A percentile compares a stretch with the other conserved stretches of the same genome.
phyloP scores from a whole-genome alignment of 2,888 invertebrate species.

The Acrocyrtus sp. region DNA sequence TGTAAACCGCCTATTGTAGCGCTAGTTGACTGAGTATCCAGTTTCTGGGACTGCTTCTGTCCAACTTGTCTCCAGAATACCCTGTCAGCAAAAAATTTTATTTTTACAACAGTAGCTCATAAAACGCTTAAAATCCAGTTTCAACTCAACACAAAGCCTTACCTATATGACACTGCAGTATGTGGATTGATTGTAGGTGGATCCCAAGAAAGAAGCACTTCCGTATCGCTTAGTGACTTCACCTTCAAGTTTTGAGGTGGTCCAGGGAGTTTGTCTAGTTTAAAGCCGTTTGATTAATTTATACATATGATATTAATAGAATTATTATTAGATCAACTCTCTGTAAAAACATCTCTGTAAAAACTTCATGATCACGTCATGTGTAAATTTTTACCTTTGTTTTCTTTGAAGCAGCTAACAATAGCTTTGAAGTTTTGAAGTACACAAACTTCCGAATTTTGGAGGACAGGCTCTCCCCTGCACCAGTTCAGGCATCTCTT shows the following conservation, averaged over 20 bases:
- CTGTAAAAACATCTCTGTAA: no score
- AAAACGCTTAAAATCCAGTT: not conserved
- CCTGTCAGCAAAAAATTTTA: conserved; percentile 65
- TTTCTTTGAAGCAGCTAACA: conserved; percentile 83
- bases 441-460: conserved; percentile 75
- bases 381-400: conserved; percentile 73
- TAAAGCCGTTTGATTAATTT: no score
- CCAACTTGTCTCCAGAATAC: conserved; percentile 83
- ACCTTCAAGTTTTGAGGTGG: conserved; percentile 78
- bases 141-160: not conserved
- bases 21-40: conserved; percentile 78
- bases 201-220: conserved; percentile 79
- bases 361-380: no score
- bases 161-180: conserved; percentile 80
- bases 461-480: conserved; percentile 77
- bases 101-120: not conserved
- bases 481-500: conserved; percentile 86
- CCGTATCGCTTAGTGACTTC: conserved; percentile 71
- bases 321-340: no score
- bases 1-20: conserved; percentile 77
- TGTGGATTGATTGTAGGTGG: conserved; percentile 84
- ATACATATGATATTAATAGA: no score
- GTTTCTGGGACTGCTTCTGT: conserved; percentile 72
- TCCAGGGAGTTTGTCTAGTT: conserved; percentile 79
- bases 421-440: conserved; percentile 80